Evolutionary conservation across 2,113 vertebrate species (phyloP), one percentile per base, ranked within the genome.

Genomic region (Ailuropoda melanoleuca): DNA sequence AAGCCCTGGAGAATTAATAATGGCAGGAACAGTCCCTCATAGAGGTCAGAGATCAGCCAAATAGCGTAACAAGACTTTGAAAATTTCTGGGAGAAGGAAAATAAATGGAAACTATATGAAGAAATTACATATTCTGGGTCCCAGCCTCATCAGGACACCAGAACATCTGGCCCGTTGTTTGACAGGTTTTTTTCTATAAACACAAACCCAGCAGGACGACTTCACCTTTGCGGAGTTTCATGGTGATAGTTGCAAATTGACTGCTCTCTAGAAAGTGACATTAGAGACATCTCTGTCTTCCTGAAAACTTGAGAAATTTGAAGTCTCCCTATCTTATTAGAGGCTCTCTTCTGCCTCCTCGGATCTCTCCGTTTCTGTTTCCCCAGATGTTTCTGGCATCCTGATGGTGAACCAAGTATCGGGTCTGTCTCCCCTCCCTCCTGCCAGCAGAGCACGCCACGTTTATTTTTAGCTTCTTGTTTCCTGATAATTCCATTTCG

Each of bases 401-500:
- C 46, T 2, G 0, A 29, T 1, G 26, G 81, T 29, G 31, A 88
- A 8, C 60, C 58, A 6, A 55, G 34, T 21, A 29, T 31, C 17
- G 0, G 24, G 17, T 56, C 83, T 14, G 29, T 64, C 75, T 80
- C 84, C 0, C 1, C 56, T 7, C 43, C 60, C 75, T 83, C 72
- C 95, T 62, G 24, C 62, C n/a, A 13, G 11, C 43, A 1, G 68
- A 55, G 31, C 0, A 0, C 0, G 0, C 9, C 56, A 37, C 21
- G 21, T 50, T 86, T 88, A 92, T 68, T 92, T 83, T 92, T 95
- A 97, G 66, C 68, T 43, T 87, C 72, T 72, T n/a, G n/a, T 64
- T 94, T 97, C 82, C 39, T 39, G 29, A 82, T 66, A 15, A 89
- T 75, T 95, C 64, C 75, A 19, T 90, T 93, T 95, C 2, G 12